Conservation (phyloP, 2,797 vertebrate species). For the Neomorphus geoffroyi region DNA sequence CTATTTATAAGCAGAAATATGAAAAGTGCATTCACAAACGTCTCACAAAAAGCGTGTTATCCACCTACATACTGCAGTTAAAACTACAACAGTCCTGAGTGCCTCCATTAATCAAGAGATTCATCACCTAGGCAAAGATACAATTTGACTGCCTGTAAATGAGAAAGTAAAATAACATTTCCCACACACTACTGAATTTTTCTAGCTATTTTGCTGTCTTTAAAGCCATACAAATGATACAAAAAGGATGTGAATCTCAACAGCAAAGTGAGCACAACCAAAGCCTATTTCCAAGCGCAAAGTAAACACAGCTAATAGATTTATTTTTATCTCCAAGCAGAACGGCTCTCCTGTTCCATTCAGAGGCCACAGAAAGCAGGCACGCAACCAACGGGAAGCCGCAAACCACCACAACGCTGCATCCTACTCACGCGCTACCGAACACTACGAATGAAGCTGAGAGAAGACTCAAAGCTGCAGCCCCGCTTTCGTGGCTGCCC, state of each 20-base stretch:
- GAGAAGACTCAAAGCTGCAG: neutral
- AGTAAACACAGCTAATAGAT: neutral
- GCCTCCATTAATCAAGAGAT: too few relatives aligned
- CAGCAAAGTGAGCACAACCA: neutral
- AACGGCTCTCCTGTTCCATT: too few relatives aligned
- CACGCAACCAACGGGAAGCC: neutral
- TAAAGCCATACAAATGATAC: rapidly evolving
- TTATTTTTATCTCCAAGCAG: neutral
- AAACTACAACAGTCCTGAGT: neutral
- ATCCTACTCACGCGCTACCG: neutral
- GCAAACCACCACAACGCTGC: rapidly evolving
- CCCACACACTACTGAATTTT: rapidly evolving
- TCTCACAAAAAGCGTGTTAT: neutral
- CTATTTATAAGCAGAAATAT: neutral
- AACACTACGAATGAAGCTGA: neutral
- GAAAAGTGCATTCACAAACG: rapidly evolving
- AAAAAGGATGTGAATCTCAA: rapidly evolving
- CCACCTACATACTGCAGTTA: neutral
- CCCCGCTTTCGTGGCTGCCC: neutral
- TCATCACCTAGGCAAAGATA: neutral
- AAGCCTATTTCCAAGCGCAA: rapidly evolving
- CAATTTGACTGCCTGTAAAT: neutral
- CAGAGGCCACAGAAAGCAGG: too few relatives aligned
- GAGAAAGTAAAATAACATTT: rapidly evolving
- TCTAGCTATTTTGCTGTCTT: neutral